Percentiles rank a stretch among this genome's conserved stretches.
Conservation (phyloP, 2,113 vertebrate species). For the Triplophysa siluroides region DNA sequence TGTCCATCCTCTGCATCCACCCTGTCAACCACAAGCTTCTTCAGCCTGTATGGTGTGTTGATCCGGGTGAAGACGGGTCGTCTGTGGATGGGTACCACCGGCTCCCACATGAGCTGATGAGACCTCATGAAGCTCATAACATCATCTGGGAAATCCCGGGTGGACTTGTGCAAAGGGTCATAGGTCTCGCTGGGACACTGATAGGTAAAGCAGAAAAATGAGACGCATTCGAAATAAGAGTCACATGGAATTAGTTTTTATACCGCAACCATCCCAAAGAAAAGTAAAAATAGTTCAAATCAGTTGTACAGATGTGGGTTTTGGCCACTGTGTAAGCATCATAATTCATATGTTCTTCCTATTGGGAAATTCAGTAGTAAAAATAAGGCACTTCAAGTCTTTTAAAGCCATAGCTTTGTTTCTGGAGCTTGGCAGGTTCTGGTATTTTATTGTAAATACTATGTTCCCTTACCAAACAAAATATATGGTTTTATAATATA, state of each 20-base stretch:
- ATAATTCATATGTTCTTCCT: no score
- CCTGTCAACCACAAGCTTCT: conserved; percentile 79
- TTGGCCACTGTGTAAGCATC: background rate
- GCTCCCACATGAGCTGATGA: conserved; percentile 89
- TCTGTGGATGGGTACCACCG: conserved; percentile 75
- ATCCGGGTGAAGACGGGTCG: conserved; percentile 72
- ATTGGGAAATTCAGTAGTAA: no score
- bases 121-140: conserved; percentile 84
- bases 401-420: no score
- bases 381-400: no score
- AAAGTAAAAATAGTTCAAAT: conserved; percentile 16
- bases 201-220: background rate
- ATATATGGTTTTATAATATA: no score
- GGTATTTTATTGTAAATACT: no score
- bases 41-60: conserved; percentile 70
- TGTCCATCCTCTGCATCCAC: conserved; percentile 74
- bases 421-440: no score
- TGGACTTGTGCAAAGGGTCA: conserved; percentile 80
- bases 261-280: background rate
- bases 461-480: no score
- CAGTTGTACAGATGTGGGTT: conserved; percentile 20
- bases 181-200: conserved; percentile 88
- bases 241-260: background rate
- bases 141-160: conserved; percentile 83
- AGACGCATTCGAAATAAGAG: background rate